Percentiles rank a stretch among this genome's conserved stretches.
Evolutionary conservation across 64 coral and sea anemone species (phyloP).

Genomic region (Astreopora myriophthalma): DNA sequence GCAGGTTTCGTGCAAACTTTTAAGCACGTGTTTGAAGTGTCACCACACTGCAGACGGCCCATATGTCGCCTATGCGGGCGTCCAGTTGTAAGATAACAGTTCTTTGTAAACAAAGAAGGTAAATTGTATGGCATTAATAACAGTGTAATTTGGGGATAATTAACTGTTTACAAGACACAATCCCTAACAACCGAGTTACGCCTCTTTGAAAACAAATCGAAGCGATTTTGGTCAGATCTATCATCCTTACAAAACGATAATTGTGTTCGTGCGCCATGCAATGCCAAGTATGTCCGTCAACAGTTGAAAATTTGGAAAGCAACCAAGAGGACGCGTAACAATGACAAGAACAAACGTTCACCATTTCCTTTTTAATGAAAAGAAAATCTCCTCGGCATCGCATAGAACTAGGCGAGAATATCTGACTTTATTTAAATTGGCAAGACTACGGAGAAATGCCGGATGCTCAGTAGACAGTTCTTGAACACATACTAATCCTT

Average conservation of each 20-base stretch:
- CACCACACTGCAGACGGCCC: not conserved
- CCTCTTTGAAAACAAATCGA: slow-evolving; percentile 36
- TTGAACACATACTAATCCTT: not conserved
- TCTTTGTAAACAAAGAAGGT: slow-evolving; percentile 35
- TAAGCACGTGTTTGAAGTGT: slow-evolving; percentile 24
- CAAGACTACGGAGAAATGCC: not conserved
- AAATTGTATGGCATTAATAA: slow-evolving; percentile 17
- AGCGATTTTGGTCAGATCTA: slow-evolving; percentile 33
- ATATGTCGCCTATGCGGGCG: slow-evolving; percentile 17
- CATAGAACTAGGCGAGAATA: not conserved
- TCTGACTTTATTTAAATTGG: not conserved
- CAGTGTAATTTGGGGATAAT: slow-evolving; percentile 48
- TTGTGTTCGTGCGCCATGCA: slow-evolving; percentile 12
- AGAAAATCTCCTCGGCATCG: not conserved
- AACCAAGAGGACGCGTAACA: not conserved
- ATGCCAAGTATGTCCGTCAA: not conserved
- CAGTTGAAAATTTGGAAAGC: not conserved
- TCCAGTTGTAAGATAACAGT: slow-evolving; percentile 8
- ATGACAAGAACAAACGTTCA: not conserved
- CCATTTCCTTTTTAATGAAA: not conserved
- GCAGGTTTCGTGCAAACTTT: slow-evolving; percentile 2
- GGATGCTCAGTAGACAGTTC: not conserved
- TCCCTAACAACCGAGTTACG: slow-evolving; percentile 31
- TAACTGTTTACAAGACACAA: slow-evolving; percentile 26
- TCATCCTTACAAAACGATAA: slow-evolving; percentile 33